phyloP scores from a whole-genome alignment of 2,797 vertebrate species.

The Semaprochilodus insignis region DNA sequence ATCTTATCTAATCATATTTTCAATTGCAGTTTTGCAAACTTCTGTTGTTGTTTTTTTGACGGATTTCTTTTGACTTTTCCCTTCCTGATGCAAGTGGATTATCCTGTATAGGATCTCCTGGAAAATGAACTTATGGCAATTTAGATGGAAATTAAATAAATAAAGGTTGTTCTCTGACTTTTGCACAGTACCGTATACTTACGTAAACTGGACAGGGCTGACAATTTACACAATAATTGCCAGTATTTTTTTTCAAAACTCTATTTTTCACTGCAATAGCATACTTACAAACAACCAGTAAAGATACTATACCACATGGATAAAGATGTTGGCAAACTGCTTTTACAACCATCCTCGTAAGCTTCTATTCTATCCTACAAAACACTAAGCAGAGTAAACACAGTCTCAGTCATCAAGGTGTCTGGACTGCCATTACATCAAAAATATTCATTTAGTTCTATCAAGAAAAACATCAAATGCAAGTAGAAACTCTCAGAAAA shows the following conservation, averaged over 20 bases:
- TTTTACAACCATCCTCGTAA: too few relatives aligned
- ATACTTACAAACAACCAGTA: not conserved
- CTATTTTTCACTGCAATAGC: not conserved
- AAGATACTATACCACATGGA: not conserved
- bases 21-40: too few relatives aligned
- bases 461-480: not conserved
- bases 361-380: not conserved
- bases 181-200: too few relatives aligned
- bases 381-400: not conserved
- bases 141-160: too few relatives aligned
- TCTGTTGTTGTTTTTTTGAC: too few relatives aligned
- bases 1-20: too few relatives aligned
- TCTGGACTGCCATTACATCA: not conserved
- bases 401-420: not conserved
- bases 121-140: too few relatives aligned
- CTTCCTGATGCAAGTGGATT: too few relatives aligned
- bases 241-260: not conserved
- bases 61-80: too few relatives aligned
- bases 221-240: not conserved
- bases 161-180: too few relatives aligned
- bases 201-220: too few relatives aligned
- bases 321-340: not conserved
- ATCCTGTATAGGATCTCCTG: too few relatives aligned
- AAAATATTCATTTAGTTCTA: not conserved
- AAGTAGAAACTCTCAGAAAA: not conserved